Evolutionary conservation across 2,797 vertebrate genomes (phyloP).

Genomic region (Pangasius krempfi): DNA sequence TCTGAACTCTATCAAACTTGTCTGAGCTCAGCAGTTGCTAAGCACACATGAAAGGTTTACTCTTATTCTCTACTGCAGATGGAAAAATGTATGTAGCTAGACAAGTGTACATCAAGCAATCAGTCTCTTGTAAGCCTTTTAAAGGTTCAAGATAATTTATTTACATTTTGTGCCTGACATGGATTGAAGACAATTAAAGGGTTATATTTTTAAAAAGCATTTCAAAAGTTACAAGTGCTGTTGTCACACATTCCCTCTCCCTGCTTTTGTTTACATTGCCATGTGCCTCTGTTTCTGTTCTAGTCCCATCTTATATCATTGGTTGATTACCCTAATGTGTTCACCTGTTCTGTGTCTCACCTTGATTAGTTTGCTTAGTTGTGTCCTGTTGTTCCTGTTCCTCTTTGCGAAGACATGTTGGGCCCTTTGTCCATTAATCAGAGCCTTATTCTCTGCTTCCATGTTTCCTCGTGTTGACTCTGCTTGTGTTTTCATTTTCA

Average conservation of each 20-base stretch:
- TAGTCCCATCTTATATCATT: neutral
- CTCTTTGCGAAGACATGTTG: neutral
- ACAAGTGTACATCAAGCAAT: neutral
- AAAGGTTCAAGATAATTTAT: neutral
- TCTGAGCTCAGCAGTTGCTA: neutral
- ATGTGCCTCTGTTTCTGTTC: neutral
- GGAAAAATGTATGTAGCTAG: neutral
- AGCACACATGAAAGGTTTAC: neutral
- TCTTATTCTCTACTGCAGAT: neutral
- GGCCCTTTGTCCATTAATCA: neutral
- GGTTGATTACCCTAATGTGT: neutral
- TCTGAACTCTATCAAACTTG: slow-evolving; percentile 1
- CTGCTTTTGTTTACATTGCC: neutral
- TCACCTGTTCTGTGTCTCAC: slow-evolving; percentile 3
- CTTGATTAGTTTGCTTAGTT: too few relatives aligned
- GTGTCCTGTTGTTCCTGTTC: neutral
- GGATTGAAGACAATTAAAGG: neutral
- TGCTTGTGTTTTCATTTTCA: neutral
- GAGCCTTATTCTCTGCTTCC: neutral
- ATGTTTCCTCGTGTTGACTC: neutral
- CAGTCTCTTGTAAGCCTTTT: neutral
- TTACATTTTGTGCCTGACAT: neutral
- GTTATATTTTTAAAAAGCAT: neutral
- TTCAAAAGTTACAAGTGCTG: neutral
- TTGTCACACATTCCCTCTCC: neutral